Conservation (phyloP, 2,113 vertebrate genomes). For the Hassar affinis region DNA sequence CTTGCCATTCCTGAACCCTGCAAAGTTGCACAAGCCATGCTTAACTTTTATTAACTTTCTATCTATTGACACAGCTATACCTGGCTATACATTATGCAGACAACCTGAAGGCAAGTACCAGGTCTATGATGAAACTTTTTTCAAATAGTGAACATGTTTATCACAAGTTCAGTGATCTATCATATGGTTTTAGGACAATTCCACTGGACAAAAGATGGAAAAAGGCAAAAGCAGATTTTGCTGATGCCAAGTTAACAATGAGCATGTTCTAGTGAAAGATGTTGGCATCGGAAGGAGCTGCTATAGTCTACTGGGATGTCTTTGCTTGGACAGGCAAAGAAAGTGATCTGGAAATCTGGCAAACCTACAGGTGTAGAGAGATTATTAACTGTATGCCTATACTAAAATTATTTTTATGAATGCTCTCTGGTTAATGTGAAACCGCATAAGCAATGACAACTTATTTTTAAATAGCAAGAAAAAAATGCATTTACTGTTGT, state of each 20-base stretch:
- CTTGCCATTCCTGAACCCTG: neutral
- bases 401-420: no score
- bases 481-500: no score
- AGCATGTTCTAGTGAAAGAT: neutral
- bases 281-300: no score
- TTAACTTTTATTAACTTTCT: neutral
- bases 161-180: neutral
- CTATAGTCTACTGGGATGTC: no score
- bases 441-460: no score
- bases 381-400: no score
- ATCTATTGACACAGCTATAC: neutral
- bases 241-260: neutral
- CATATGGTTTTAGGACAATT: neutral
- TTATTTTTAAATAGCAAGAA: no score
- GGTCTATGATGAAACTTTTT: slow-evolving; percentile 3
- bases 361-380: no score
- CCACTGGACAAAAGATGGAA: neutral
- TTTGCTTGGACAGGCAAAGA: no score
- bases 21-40: neutral
- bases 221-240: slow-evolving; percentile 5
- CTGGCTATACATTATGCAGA: slow-evolving; percentile 22
- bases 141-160: neutral
- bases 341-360: no score
- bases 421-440: no score
- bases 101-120: neutral